A percentile compares a stretch with the other conserved stretches of the same genome.
Conservation (phyloP, 2,797 vertebrate species). For the Smutsia gigantea region DNA sequence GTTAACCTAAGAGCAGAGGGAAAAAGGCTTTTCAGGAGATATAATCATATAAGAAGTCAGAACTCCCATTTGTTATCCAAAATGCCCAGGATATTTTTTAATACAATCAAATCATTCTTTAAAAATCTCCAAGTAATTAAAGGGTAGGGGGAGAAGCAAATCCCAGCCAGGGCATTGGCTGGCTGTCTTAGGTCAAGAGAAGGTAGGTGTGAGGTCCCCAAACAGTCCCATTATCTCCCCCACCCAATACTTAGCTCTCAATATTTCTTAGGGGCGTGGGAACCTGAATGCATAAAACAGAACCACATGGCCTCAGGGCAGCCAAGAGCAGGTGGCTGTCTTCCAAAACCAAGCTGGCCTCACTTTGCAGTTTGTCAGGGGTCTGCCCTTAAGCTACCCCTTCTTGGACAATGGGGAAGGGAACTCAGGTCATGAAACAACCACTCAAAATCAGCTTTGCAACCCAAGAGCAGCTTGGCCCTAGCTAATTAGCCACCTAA, state of each 20-base stretch:
- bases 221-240: neutral
- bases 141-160: neutral
- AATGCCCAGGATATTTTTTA: neutral
- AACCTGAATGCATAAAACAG: neutral
- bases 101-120: neutral
- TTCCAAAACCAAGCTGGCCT: neutral
- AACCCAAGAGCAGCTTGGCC: neutral
- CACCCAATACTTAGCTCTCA: neutral
- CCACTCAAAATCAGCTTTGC: neutral
- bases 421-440: slow-evolving; percentile 9
- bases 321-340: neutral
- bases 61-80: neutral
- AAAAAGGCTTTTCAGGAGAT: neutral
- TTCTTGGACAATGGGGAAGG: neutral
- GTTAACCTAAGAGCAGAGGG: neutral
- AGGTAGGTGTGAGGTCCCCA: neutral
- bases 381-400: neutral
- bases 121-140: neutral
- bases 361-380: neutral
- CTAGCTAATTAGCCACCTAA: neutral
- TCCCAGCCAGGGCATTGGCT: neutral
- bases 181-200: neutral
- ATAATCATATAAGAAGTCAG: neutral
- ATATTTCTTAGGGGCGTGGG: neutral
- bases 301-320: neutral